phyloP scores from a whole-genome alignment of 2,888 invertebrate species.

The Prenolepis imparis region DNA sequence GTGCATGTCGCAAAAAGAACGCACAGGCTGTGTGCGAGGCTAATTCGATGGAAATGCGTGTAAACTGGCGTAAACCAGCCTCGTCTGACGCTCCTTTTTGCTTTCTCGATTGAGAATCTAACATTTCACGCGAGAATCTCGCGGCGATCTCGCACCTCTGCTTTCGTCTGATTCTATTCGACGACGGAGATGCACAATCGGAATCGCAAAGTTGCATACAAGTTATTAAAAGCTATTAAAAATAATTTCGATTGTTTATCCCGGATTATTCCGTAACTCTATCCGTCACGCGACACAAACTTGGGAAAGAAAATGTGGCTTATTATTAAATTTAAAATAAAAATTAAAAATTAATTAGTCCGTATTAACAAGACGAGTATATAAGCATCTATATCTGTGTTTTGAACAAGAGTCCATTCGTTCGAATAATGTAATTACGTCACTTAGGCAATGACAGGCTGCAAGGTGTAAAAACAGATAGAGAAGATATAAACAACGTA shows the following conservation, averaged over 20 bases:
- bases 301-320: neutral
- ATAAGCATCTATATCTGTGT: neutral
- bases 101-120: constrained; percentile 37
- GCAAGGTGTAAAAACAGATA: neutral
- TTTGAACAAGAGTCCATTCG: neutral
- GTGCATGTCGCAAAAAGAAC: constrained; percentile 63
- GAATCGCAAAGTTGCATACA: neutral
- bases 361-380: neutral
- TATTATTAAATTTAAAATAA: neutral
- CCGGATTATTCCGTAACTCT: neutral
- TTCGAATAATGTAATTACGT: constrained; percentile 4
- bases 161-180: neutral
- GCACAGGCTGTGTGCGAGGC: constrained; percentile 53
- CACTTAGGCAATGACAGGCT: neutral
- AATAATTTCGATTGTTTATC: neutral
- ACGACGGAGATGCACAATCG: neutral
- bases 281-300: neutral
- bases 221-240: neutral
- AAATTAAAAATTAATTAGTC: neutral
- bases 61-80: constrained; percentile 44
- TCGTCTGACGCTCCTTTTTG: constrained; percentile 54
- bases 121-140: constrained; percentile 36
- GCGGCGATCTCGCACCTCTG: neutral
- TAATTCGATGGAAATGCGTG: constrained; percentile 63
- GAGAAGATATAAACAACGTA: neutral